These are phyloP conservation scores for Meghimatium bilineatum DNA, from an alignment of 2,888 invertebrate genomes.

Conservation along the genomic window DNA sequence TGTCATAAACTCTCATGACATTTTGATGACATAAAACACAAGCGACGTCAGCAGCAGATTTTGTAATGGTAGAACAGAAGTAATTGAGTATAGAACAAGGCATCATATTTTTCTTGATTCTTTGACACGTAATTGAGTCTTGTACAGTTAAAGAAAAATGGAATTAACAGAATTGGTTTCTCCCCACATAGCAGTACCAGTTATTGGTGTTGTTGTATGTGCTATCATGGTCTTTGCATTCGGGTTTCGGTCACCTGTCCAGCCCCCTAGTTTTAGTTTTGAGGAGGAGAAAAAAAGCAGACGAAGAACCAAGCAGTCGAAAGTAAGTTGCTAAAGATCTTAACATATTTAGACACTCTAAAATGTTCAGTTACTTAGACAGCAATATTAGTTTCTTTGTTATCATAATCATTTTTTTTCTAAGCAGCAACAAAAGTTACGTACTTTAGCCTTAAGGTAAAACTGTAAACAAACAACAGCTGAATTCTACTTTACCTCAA, in stretches of 20 bases:
- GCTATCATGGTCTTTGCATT: slow-evolving; percentile 87
- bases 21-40: slow-evolving; percentile 64
- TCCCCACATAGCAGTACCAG: slow-evolving; percentile 80
- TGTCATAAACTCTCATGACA: not conserved
- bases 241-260: slow-evolving; percentile 87
- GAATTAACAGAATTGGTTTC: slow-evolving; percentile 75
- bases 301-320: slow-evolving; percentile 60
- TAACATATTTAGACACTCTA: no score
- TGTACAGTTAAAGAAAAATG: slow-evolving; percentile 57
- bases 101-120: slow-evolving; percentile 62
- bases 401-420: no score
- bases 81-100: slow-evolving; percentile 1
- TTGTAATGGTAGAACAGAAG: slow-evolving; percentile 11
- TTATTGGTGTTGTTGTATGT: slow-evolving; percentile 83
- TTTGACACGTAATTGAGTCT: not conserved
- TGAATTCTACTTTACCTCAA: no score
- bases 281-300: slow-evolving; percentile 62
- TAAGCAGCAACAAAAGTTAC: no score
- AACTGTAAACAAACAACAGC: no score
- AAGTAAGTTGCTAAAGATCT: slow-evolving; percentile 54
- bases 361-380: no score
- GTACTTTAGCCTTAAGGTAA: no score
- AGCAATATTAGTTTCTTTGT: no score
- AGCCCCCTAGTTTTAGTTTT: slow-evolving; percentile 80
- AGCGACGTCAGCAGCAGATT: slow-evolving; percentile 67